Percentiles rank a stretch among this genome's conserved stretches.
Conservation (phyloP, 1,140 invertebrate genomes). For the Xylocopa sonorina region DNA sequence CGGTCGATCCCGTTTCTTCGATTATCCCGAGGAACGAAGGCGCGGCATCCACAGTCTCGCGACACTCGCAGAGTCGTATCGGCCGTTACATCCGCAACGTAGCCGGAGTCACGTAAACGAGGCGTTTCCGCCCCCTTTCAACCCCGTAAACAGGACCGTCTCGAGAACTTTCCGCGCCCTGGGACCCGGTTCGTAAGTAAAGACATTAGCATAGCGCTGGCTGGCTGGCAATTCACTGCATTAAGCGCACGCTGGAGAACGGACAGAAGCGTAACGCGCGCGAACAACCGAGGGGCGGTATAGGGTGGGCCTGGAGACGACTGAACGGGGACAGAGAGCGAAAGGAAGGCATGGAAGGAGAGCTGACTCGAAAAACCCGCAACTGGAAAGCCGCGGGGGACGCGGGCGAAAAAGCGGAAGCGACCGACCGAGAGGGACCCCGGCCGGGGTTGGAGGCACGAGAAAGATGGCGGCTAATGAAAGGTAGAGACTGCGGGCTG, state of each 20-base stretch:
- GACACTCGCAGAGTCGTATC: not conserved
- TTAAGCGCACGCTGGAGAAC: conserved; percentile 56
- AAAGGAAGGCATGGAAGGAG: too few species aligned
- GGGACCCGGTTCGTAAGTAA: conserved; percentile 68
- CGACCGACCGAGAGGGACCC: not conserved
- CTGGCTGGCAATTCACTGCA: conserved; percentile 73
- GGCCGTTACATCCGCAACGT: conserved; percentile 2
- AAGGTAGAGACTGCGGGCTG: not conserved
- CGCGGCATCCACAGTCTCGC: not conserved
- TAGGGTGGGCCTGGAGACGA: not conserved
- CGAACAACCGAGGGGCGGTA: not conserved
- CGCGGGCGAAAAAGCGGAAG: not conserved
- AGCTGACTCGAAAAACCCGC: not conserved
- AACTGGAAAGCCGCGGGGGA: not conserved
- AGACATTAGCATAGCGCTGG: conserved; percentile 70
- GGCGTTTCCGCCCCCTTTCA: conserved; percentile 26
- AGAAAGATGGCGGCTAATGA: conserved; percentile 17
- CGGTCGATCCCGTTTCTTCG: not conserved
- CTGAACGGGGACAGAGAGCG: not conserved
- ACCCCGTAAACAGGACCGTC: conserved; percentile 63
- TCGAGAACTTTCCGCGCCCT: conserved; percentile 69
- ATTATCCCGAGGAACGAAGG: not conserved
- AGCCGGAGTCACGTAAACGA: conserved; percentile 40
- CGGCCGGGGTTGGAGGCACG: not conserved
- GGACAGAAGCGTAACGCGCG: not conserved